Conservation (phyloP, 2,113 vertebrate genomes). For the Syngnathus floridae region DNA sequence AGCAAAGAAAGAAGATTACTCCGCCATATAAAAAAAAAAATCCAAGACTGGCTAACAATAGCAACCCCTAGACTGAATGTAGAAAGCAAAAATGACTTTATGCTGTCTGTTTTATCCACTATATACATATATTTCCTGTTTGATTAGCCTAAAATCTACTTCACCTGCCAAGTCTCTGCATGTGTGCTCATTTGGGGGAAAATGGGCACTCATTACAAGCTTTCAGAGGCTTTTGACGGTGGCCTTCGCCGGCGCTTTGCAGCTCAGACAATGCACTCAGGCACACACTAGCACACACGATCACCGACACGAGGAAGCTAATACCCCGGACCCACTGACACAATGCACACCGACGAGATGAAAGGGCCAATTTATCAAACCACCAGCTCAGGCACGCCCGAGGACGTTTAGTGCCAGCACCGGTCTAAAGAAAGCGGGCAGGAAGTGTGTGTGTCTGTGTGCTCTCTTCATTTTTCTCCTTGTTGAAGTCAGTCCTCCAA, state of each 20-base stretch:
- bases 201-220: conserved; percentile 66
- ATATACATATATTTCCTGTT: conserved; percentile 24
- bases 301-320: conserved; percentile 25
- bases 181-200: conserved; percentile 51
- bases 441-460: conserved; percentile 36
- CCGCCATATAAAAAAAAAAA: conserved; percentile 7
- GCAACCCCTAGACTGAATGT: not conserved
- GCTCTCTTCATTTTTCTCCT: conserved; percentile 10
- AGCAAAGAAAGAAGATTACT: conserved; percentile 17
- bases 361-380: conserved; percentile 69
- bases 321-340: conserved; percentile 49
- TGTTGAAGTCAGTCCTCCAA: conserved; percentile 14
- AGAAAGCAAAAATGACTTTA: conserved; percentile 39
- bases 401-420: conserved; percentile 54
- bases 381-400: conserved; percentile 51
- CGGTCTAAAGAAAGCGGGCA: conserved; percentile 45
- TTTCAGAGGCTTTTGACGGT: conserved; percentile 67
- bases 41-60: conserved; percentile 32
- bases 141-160: conserved; percentile 51
- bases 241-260: conserved; percentile 61
- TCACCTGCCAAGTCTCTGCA: conserved; percentile 56
- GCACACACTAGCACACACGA: conserved; percentile 24
- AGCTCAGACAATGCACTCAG: conserved; percentile 55
- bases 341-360: conserved; percentile 64
- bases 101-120: conserved; percentile 11